Evolutionary conservation across 2,113 vertebrate genomes (phyloP).

Genomic region (Pterophyllum scalare): DNA sequence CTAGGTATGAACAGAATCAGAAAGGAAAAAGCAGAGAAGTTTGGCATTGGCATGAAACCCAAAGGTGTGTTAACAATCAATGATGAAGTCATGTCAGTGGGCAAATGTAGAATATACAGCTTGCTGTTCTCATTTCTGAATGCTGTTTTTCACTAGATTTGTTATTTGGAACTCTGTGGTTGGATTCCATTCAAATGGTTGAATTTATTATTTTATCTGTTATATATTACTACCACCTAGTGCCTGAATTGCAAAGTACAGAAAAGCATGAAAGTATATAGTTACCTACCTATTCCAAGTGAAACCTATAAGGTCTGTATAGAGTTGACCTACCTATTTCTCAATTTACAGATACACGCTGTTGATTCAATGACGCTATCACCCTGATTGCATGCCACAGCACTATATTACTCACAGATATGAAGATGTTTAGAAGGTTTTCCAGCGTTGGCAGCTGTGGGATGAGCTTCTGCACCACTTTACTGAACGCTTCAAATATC

Average conservation of each 20-base stretch:
- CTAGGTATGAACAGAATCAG: no score
- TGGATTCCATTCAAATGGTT: no score
- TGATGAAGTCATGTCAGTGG: no score
- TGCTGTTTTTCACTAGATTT: no score
- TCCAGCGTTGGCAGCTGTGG: constrained; percentile 67
- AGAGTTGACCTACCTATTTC: background rate
- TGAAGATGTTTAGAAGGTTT: constrained; percentile 73
- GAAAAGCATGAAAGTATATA: no score
- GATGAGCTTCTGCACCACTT: constrained; percentile 69
- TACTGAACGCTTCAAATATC: constrained; percentile 70
- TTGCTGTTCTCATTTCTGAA: no score
- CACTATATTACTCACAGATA: constrained; percentile 60
- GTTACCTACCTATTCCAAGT: background rate
- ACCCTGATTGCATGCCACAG: background rate
- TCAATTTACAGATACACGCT: background rate
- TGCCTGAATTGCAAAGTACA: background rate
- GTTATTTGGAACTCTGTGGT: no score
- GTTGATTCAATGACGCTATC: background rate
- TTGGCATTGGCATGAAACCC: no score
- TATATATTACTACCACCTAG: background rate
- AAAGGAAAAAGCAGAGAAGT: no score
- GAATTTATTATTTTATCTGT: no score
- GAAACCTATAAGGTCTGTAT: background rate
- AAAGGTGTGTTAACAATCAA: no score
- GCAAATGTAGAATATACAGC: no score